Percentiles rank a stretch among this genome's conserved stretches.
Conservation (phyloP, 37 sponge, comb jelly and placozoan species). For the Geodia barretti region DNA sequence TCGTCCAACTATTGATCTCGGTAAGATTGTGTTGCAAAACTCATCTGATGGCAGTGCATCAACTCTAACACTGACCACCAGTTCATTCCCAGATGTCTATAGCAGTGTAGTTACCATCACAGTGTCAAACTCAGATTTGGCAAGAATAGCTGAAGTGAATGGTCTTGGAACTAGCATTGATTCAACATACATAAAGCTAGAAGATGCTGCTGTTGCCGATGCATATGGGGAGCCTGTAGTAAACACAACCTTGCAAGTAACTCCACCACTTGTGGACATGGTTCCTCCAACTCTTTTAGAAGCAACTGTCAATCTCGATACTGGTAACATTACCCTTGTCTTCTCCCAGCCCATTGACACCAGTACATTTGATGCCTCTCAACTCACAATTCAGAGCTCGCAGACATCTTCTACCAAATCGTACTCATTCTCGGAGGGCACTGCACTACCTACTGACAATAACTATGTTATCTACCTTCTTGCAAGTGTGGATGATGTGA, state of each 20-base stretch:
- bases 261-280: conserved; percentile 57
- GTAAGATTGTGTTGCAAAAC: conserved; percentile 59
- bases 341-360: conserved; percentile 64
- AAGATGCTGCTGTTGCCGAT: conserved; percentile 47
- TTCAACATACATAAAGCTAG: conserved; percentile 51
- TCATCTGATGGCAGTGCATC: conserved; percentile 8
- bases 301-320: conserved; percentile 71
- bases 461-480: conserved; percentile 13
- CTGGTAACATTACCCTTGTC: conserved; percentile 59
- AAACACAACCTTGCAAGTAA: conserved; percentile 41
- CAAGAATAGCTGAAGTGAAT: conserved; percentile 38
- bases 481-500: conserved; percentile 56
- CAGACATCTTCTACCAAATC: neutral
- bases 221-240: conserved; percentile 51
- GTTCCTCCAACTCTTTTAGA: conserved; percentile 63
- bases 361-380: conserved; percentile 57
- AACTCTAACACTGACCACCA: conserved; percentile 34
- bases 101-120: conserved; percentile 23
- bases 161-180: conserved; percentile 32
- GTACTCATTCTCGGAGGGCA: conserved; percentile 61
- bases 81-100: conserved; percentile 22
- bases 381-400: conserved; percentile 64
- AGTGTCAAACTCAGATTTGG: conserved; percentile 58
- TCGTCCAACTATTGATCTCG: conserved; percentile 43
- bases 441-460: conserved; percentile 14